phyloP scores from a whole-genome alignment of 2,113 vertebrate species.

The Eolophus roseicapilla region DNA sequence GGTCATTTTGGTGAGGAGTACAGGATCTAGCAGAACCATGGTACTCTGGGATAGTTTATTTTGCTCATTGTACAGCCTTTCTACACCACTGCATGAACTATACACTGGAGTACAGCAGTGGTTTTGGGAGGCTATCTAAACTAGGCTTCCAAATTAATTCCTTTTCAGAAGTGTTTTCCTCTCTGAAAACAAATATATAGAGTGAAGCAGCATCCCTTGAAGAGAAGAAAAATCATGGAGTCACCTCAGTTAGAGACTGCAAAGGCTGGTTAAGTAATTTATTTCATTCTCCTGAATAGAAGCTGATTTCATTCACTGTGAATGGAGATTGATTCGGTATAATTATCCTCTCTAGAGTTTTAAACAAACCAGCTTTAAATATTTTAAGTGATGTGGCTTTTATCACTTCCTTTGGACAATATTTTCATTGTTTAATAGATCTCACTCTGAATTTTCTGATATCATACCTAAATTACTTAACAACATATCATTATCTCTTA shows the following conservation, averaged over 20 bases:
- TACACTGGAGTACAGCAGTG: background rate
- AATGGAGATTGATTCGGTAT: background rate
- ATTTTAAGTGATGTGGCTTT: conserved; percentile 46
- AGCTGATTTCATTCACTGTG: background rate
- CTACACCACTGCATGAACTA: background rate
- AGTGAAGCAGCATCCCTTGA: background rate
- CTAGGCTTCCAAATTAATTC: background rate
- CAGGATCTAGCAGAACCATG: background rate
- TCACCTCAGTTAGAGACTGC: background rate
- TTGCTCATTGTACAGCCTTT: background rate
- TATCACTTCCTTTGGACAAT: conserved; percentile 55
- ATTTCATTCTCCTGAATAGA: background rate
- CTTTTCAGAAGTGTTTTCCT: background rate
- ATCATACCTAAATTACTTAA: conserved; percentile 37
- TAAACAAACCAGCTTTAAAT: conserved; percentile 39
- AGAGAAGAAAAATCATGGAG: background rate
- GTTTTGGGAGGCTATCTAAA: background rate
- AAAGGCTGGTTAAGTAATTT: background rate
- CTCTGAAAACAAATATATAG: background rate
- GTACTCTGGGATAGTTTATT: background rate
- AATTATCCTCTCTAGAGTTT: conserved; percentile 37
- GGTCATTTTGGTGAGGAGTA: background rate
- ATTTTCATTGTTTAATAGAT: conserved; percentile 50
- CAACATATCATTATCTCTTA: conserved; percentile 39
- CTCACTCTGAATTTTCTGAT: conserved; percentile 37